Conservation (phyloP, 2,113 vertebrate species). For the Leptosomus discolor region DNA sequence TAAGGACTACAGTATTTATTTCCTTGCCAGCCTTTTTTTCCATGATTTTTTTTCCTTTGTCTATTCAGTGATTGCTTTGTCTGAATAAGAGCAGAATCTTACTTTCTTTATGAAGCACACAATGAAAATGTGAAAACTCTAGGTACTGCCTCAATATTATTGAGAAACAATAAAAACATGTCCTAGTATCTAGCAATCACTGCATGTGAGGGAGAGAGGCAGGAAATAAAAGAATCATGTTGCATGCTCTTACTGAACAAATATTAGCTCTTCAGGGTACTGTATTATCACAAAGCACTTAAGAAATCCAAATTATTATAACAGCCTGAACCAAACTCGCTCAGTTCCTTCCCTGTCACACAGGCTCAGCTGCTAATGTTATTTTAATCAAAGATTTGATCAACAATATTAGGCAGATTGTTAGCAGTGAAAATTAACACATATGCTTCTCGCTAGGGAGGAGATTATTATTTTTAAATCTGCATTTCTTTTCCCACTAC, state of each 20-base stretch:
- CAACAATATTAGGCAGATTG: conserved; percentile 25
- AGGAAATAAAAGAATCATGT: conserved; percentile 46
- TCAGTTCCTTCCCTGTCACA: not conserved
- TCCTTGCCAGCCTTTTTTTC: not conserved
- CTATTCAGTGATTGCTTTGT: not conserved
- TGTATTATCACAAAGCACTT: conserved; percentile 32
- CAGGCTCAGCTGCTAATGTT: not conserved
- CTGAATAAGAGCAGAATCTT: not conserved
- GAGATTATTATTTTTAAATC: conserved; percentile 23
- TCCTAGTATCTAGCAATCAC: conserved; percentile 14
- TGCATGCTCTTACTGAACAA: conserved; percentile 1
- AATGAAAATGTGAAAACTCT: conserved; percentile 30
- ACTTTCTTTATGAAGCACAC: conserved; percentile 26
- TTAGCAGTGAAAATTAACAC: conserved; percentile 30
- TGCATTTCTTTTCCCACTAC: not conserved
- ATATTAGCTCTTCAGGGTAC: conserved; percentile 37
- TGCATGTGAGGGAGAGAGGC: not conserved
- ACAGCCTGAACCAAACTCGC: not conserved
- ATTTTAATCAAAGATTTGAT: conserved; percentile 58
- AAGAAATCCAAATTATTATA: conserved; percentile 10
- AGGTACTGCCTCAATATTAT: not conserved
- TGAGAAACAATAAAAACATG: conserved; percentile 52
- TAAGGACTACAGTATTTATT: not conserved
- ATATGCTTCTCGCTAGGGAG: not conserved
- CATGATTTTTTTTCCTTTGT: not conserved